Evolutionary conservation across 2,797 vertebrate genomes (phyloP).

Genomic region (Peromyscus aztecus): DNA sequence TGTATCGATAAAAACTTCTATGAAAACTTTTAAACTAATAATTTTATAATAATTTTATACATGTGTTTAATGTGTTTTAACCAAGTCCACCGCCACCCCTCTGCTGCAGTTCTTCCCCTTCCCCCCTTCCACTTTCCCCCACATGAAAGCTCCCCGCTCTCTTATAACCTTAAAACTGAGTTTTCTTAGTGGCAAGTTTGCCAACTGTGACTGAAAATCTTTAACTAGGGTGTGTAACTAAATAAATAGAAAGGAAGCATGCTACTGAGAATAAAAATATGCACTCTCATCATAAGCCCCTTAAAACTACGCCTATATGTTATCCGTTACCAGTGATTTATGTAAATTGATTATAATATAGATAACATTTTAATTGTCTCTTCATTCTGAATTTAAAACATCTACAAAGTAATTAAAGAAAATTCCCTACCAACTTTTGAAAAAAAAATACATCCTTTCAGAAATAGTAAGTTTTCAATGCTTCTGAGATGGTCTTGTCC

Average conservation of each 20-base stretch:
- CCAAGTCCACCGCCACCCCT: no score
- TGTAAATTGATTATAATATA: background rate
- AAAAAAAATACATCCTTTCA: background rate
- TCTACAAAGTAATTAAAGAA: background rate
- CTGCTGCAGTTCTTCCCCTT: background rate
- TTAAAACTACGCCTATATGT: background rate
- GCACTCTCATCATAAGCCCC: background rate
- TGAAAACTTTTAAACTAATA: background rate
- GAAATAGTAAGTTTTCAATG: background rate
- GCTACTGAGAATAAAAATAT: background rate
- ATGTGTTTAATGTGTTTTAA: background rate
- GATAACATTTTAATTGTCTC: conserved; percentile 28
- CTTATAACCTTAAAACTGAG: background rate
- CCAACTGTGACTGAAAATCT: conserved; percentile 31
- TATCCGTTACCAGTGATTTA: background rate
- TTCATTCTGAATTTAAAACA: conserved; percentile 44
- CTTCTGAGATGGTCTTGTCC: background rate
- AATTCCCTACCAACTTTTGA: conserved; percentile 33
- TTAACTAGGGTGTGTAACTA: conserved; percentile 20
- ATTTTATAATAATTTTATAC: background rate
- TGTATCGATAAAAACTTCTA: conserved; percentile 1
- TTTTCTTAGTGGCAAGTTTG: background rate
- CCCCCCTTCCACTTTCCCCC: background rate
- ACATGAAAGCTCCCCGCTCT: background rate
- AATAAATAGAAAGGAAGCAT: conserved; percentile 22